phyloP scores from a whole-genome alignment of 2,888 invertebrate genomes.

The Chaitophorus viminalis region DNA sequence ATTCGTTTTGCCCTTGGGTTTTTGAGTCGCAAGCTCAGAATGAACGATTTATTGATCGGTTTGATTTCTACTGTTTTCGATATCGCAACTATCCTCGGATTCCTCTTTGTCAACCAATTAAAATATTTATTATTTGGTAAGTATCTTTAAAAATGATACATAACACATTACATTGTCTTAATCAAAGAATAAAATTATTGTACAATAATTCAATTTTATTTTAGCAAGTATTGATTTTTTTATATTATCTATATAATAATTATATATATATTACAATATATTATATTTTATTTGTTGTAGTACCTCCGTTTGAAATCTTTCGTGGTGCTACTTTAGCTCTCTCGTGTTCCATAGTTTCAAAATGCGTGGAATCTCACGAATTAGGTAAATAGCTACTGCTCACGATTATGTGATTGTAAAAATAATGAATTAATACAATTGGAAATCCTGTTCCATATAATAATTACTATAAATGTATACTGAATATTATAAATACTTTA shows the following conservation, averaged over 20 bases:
- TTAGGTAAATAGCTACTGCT: slow-evolving; percentile 52
- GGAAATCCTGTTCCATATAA: no score
- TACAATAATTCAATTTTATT: no score
- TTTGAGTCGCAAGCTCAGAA: slow-evolving; percentile 39
- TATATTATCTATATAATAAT: no score
- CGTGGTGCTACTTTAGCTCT: slow-evolving; percentile 61
- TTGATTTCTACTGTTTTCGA: slow-evolving; percentile 51
- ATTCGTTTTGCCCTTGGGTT: slow-evolving; percentile 46
- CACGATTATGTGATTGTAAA: neutral
- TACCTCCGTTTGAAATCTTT: slow-evolving; percentile 61
- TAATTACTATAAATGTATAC: no score
- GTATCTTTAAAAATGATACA: slow-evolving; percentile 11
- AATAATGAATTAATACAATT: neutral
- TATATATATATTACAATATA: no score
- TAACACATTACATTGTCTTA: neutral
- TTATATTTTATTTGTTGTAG: slow-evolving; percentile 55
- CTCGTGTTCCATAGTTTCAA: slow-evolving; percentile 58
- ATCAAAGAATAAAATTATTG: no score
- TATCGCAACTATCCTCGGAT: slow-evolving; percentile 38
- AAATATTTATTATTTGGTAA: slow-evolving; percentile 53
- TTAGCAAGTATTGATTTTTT: no score
- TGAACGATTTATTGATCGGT: slow-evolving; percentile 57
- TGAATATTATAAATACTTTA: no score
- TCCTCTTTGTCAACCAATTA: slow-evolving; percentile 23
- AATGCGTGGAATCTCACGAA: slow-evolving; percentile 62